These are phyloP conservation scores for Lasioglossum morio DNA, from an alignment of 2,888 invertebrate species.

Conservation along the genomic window DNA sequence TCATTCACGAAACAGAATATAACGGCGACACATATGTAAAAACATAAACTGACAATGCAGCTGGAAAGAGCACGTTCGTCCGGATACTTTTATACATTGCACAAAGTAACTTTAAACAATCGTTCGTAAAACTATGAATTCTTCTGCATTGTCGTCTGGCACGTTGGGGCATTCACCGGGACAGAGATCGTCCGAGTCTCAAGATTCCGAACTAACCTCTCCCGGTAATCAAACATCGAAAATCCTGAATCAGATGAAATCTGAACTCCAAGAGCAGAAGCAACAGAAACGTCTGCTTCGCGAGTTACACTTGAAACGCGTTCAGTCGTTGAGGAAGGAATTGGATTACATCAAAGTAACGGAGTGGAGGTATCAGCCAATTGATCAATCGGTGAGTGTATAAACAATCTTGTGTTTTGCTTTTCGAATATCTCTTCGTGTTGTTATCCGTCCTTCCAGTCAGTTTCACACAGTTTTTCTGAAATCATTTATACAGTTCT, in stretches of 20 bases:
- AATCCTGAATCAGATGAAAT: slow-evolving; percentile 86
- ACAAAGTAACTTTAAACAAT: slow-evolving; percentile 5
- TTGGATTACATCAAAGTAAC: slow-evolving; percentile 91
- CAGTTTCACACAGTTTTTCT: too few relatives aligned
- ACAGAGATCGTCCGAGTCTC: slow-evolving; percentile 80
- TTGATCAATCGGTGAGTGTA: slow-evolving; percentile 87
- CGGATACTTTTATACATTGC: neutral
- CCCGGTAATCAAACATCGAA: slow-evolving; percentile 77
- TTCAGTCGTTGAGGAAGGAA: slow-evolving; percentile 90
- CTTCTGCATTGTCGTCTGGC: slow-evolving; percentile 79
- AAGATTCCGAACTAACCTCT: slow-evolving; percentile 79
- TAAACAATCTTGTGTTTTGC: neutral
- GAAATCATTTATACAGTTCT: too few relatives aligned
- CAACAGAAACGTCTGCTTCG: slow-evolving; percentile 86
- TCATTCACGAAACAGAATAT: neutral
- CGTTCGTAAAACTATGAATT: slow-evolving; percentile 77
- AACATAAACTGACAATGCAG: neutral
- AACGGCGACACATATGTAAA: too few relatives aligned
- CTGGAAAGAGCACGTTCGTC: neutral
- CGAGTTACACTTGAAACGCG: slow-evolving; percentile 90
- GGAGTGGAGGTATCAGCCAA: slow-evolving; percentile 92
- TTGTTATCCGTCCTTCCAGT: too few relatives aligned
- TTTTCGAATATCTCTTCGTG: neutral
- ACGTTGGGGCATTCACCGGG: slow-evolving; percentile 77
- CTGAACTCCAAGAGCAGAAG: slow-evolving; percentile 86